A percentile compares a stretch with the other conserved stretches of the same genome.
Conservation (phyloP, 2,888 invertebrate species). For the Scaptomyza caliginosa region DNA sequence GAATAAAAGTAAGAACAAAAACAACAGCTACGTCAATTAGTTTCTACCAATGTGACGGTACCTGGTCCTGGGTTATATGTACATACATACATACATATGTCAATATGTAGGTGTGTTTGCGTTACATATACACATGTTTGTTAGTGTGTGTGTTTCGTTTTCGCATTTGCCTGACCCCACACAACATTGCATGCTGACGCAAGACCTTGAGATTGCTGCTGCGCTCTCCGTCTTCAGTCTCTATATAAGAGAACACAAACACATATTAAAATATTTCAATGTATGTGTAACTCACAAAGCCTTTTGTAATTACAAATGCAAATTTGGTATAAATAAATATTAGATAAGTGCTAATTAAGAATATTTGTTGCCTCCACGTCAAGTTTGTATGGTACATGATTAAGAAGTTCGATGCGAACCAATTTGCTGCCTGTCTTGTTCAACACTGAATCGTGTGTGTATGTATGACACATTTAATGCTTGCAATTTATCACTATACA, state of each 20-base stretch:
- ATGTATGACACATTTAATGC: neutral
- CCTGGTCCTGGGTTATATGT: conserved; percentile 24
- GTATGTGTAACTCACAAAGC: too few species aligned
- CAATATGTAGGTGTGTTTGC: neutral
- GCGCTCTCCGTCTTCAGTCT: conserved; percentile 6
- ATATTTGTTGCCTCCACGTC: too few species aligned
- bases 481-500: neutral
- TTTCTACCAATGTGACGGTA: conserved; percentile 43
- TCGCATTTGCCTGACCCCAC: conserved; percentile 70
- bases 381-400: neutral
- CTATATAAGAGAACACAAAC: neutral
- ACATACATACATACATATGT: neutral
- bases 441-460: neutral
- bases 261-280: neutral
- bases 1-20: conserved; percentile 25
- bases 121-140: neutral
- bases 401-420: neutral
- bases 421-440: neutral
- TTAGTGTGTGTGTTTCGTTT: conserved; percentile 8
- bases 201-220: conserved; percentile 63
- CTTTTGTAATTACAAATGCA: too few species aligned
- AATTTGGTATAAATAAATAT: too few species aligned
- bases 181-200: conserved; percentile 64
- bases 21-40: conserved; percentile 40
- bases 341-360: too few species aligned